These are phyloP conservation scores for Aphelenchoides besseyi DNA, from an alignment of 1,140 invertebrate genomes.

Conservation along the genomic window DNA sequence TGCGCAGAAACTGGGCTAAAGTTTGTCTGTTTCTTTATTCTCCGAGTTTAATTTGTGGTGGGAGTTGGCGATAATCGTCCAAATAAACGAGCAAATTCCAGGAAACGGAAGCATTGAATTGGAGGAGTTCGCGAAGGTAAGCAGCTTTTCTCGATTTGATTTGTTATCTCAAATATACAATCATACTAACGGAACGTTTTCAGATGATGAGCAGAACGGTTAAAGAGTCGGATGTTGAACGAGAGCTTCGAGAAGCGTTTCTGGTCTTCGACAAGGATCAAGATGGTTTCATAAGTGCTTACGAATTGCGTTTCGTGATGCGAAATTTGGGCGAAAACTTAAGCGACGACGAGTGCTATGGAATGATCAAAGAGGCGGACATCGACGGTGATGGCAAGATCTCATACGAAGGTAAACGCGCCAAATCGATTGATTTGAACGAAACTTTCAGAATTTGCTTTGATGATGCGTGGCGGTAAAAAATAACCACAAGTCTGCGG, in stretches of 20 bases:
- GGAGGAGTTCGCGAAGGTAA: slow-evolving; percentile 82
- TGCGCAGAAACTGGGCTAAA: background rate
- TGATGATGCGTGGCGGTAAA: background rate
- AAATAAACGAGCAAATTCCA: slow-evolving; percentile 65
- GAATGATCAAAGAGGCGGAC: slow-evolving; percentile 95
- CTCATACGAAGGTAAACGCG: slow-evolving; percentile 77
- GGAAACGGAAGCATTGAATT: slow-evolving; percentile 97
- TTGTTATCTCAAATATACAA: slow-evolving; percentile 66
- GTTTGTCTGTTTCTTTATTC: background rate
- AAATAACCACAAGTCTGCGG: too few species aligned
- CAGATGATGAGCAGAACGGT: slow-evolving; percentile 98
- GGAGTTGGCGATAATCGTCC: too few species aligned
- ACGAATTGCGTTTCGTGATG: slow-evolving; percentile 85
- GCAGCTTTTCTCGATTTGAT: background rate
- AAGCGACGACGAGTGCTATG: slow-evolving; percentile 94
- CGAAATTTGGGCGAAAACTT: slow-evolving; percentile 86
- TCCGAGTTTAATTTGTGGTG: slow-evolving; percentile 8
- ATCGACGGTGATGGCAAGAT: slow-evolving; percentile 97
- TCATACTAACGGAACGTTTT: too few species aligned
- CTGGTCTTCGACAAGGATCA: slow-evolving; percentile 80
- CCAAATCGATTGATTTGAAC: too few species aligned
- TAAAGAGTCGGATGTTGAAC: slow-evolving; percentile 95
- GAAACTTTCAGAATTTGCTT: background rate
- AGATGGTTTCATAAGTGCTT: slow-evolving; percentile 81
- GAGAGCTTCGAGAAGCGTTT: slow-evolving; percentile 66